phyloP scores from a whole-genome alignment of 2,113 vertebrate genomes.

The Crotophaga sulcirostris region DNA sequence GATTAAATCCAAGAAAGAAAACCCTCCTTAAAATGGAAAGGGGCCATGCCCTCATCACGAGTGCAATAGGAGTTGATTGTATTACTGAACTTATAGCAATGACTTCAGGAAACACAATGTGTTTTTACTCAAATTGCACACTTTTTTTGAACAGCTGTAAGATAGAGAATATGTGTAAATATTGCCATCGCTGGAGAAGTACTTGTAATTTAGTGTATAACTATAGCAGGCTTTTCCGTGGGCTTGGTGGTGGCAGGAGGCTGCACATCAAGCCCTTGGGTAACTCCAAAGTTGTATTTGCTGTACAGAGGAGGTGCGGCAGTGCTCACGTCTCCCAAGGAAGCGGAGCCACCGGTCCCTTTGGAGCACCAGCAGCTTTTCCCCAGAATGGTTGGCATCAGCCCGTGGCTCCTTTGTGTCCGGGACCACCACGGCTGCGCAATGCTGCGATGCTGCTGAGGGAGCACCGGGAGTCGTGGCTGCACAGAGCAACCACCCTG shows the following conservation, averaged over 20 bases:
- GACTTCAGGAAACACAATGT: slow-evolving; percentile 73
- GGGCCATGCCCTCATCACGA: slow-evolving; percentile 61
- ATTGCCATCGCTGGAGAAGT: slow-evolving; percentile 64
- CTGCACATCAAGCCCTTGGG: not conserved
- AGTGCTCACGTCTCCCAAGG: not conserved
- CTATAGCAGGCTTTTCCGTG: slow-evolving; percentile 9
- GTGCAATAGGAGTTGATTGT: slow-evolving; percentile 82
- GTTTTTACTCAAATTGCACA: slow-evolving; percentile 75
- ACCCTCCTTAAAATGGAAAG: slow-evolving; percentile 23
- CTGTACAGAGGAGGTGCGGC: slow-evolving; percentile 37
- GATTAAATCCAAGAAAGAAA: slow-evolving; percentile 18
- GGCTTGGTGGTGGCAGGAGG: not conserved
- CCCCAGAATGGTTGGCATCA: not conserved
- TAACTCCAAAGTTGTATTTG: slow-evolving; percentile 54
- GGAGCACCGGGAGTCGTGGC: too few relatives aligned
- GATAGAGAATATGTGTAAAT: slow-evolving; percentile 76
- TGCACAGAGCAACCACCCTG: accelerated
- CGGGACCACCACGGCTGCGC: not conserved
- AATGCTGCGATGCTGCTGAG: accelerated
- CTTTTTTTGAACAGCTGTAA: slow-evolving; percentile 70
- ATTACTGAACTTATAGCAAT: slow-evolving; percentile 59
- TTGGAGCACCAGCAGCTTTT: not conserved
- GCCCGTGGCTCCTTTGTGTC: not conserved
- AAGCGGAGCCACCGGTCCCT: not conserved
- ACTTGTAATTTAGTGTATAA: slow-evolving; percentile 66